These are phyloP conservation scores for Ficedula albicollis DNA, from an alignment of 2,797 vertebrate genomes.

Conservation along the genomic window DNA sequence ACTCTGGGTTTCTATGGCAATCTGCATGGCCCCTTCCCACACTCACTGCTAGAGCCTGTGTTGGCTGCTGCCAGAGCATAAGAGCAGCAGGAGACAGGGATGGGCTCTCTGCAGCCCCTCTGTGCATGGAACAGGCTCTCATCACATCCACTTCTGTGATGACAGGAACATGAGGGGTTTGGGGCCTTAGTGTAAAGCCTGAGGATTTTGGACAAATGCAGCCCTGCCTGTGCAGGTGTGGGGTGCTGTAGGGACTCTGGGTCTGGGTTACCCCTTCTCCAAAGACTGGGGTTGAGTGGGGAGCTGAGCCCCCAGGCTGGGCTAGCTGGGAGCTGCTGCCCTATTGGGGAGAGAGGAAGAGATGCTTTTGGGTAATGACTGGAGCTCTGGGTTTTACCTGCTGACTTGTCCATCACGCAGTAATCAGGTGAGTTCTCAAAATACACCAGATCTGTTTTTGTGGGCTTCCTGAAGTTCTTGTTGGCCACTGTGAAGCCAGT, in stretches of 20 bases:
- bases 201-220: not conserved
- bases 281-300: fast-evolving
- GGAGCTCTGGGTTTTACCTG: constrained; percentile 80
- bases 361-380: not conserved
- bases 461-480: constrained; percentile 88
- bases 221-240: not conserved
- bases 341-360: not conserved
- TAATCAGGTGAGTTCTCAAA: constrained; percentile 98
- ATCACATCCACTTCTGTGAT: not conserved
- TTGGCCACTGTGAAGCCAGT: constrained; percentile 92
- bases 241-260: not conserved
- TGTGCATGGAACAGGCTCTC: not conserved
- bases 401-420: constrained; percentile 91
- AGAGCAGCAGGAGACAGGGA: fast-evolving
- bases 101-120: not conserved
- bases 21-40: not conserved
- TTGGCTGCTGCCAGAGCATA: not conserved
- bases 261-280: not conserved
- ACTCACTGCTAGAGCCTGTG: not conserved
- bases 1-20: not conserved
- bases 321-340: not conserved
- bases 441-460: constrained; percentile 93
- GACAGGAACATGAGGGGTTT: not conserved
- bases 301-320: not conserved
- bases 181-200: not conserved